These are phyloP conservation scores for Cosmia pyralina DNA, from an alignment of 2,888 invertebrate species.

Conservation along the genomic window DNA sequence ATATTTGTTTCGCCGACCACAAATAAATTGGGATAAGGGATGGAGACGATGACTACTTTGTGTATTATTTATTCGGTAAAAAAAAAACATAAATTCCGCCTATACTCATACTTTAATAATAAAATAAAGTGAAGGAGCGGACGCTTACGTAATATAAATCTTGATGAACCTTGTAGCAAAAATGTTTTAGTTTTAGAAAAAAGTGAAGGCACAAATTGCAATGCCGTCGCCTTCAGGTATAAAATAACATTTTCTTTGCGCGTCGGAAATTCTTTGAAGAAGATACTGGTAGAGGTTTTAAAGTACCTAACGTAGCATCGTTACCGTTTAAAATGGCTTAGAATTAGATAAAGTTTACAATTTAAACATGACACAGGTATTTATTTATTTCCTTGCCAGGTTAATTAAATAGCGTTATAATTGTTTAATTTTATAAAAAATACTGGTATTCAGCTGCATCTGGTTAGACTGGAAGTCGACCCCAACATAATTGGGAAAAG, in stretches of 20 bases:
- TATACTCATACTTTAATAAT: no score
- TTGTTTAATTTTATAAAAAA: not conserved
- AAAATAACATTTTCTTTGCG: constrained; percentile 49
- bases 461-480: no score
- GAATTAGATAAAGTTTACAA: not conserved
- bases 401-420: no score
- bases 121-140: constrained; percentile 8
- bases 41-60: no score
- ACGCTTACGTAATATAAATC: constrained; percentile 30
- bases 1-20: no score
- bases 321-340: not conserved
- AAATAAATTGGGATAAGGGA: no score
- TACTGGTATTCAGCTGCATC: no score
- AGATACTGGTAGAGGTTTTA: not conserved
- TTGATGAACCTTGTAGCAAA: constrained; percentile 18
- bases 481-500: no score
- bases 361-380: not conserved
- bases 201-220: constrained; percentile 38
- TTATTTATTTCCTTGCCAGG: no score
- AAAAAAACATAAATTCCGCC: no score
- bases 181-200: constrained; percentile 36
- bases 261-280: constrained; percentile 27
- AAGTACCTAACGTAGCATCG: not conserved
- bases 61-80: no score
- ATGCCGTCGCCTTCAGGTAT: constrained; percentile 23